Percentiles rank a stretch among this genome's conserved stretches.
phyloP scores from a whole-genome alignment of 2,797 vertebrate genomes.

The Periophthalmus magnuspinnatus region DNA sequence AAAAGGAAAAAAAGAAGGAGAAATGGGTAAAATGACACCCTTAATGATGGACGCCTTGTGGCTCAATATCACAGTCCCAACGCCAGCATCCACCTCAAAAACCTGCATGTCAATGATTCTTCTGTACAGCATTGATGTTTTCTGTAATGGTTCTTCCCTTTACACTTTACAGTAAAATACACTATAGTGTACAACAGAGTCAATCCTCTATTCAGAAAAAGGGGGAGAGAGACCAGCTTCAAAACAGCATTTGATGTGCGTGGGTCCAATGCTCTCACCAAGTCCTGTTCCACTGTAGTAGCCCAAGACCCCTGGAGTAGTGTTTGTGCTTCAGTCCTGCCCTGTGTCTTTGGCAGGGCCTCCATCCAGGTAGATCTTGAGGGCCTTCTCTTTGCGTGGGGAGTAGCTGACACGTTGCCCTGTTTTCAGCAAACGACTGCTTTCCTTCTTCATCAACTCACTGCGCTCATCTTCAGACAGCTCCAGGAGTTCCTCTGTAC shows the following conservation, averaged over 20 bases:
- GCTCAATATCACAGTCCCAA: constrained; percentile 78
- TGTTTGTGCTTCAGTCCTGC: constrained; percentile 87
- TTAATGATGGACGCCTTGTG: constrained; percentile 69
- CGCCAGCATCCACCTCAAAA: constrained; percentile 75
- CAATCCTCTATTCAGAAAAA: constrained; percentile 81
- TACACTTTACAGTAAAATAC: constrained; percentile 97
- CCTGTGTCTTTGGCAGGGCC: constrained; percentile 91
- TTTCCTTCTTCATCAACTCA: constrained; percentile 98
- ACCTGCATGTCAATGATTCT: constrained; percentile 75
- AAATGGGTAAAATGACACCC: constrained; percentile 42
- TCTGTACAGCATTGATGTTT: constrained; percentile 75
- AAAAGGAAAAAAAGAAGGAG: constrained; percentile 29
- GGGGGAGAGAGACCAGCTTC: constrained; percentile 70
- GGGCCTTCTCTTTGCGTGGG: constrained; percentile 98
- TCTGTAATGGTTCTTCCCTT: constrained; percentile 89
- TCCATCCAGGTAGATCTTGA: constrained; percentile 98
- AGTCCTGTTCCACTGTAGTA: constrained; percentile 77
- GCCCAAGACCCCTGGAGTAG: constrained; percentile 51
- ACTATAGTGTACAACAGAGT: constrained; percentile 97
- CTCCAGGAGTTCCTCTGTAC: constrained; percentile 90
- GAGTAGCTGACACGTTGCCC: constrained; percentile 98
- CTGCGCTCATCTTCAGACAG: constrained; percentile 95
- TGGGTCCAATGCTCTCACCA: constrained; percentile 63
- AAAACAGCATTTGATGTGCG: constrained; percentile 81
- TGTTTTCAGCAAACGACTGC: constrained; percentile 97